Evolutionary conservation across 2,888 invertebrate genomes (phyloP).

Genomic region (Tromatobia lineatoria): DNA sequence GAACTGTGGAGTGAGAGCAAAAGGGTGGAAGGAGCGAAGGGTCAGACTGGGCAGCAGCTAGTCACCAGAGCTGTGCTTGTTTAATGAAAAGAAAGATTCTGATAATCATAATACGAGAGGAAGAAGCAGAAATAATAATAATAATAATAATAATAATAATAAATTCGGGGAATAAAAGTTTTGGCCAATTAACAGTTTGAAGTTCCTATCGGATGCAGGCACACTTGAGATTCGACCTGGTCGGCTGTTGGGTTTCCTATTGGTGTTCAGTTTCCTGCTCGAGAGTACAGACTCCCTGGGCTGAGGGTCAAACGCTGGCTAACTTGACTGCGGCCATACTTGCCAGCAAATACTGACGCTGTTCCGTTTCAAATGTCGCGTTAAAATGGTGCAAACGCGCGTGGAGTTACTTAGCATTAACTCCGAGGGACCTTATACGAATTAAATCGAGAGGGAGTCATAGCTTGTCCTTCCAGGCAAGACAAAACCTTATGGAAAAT

Average conservation of each 20-base stretch:
- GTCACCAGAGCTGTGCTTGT: conserved; percentile 61
- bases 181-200: conserved; percentile 82
- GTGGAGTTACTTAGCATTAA: no score
- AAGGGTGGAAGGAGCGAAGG: conserved; percentile 39
- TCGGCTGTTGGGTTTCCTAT: conserved; percentile 43
- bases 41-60: conserved; percentile 38
- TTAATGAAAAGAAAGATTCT: conserved; percentile 64
- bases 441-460: no score
- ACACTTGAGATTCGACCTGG: conserved; percentile 73
- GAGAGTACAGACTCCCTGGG: no score
- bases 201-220: conserved; percentile 81
- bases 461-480: no score
- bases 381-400: no score
- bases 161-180: conserved; percentile 73
- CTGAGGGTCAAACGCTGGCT: no score
- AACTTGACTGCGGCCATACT: no score
- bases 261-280: no score
- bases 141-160: conserved; percentile 19
- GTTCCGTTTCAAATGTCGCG: no score
- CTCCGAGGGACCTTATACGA: no score
- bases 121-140: background rate
- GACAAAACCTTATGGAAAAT: no score
- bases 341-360: no score
- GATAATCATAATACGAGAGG: conserved; percentile 11
- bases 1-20: conserved; percentile 53